Base-by-base conservation (phyloP, 1,140 invertebrate species). In the Acyrthosiphon pisum region DNA sequence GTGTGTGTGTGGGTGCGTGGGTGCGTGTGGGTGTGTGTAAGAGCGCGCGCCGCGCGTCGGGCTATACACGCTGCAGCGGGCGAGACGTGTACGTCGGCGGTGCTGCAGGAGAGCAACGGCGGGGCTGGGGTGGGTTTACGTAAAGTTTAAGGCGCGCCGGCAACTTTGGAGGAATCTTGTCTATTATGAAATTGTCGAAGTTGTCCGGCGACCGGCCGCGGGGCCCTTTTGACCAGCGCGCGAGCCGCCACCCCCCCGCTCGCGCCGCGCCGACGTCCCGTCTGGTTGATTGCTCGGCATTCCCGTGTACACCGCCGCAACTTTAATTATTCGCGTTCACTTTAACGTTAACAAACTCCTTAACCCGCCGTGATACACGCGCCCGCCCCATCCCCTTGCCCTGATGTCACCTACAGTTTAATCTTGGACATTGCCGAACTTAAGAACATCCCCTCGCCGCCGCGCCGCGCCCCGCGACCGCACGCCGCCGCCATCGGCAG, bases 301-400 rank as follows among this genome's bases (percentile, higher is more conserved):
- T 93, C 81, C 81, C 48, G 76, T 46, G 46, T 83, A 83, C 91
- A 35, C 91, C 76, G 91, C 76, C 91, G 48, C 91, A 86, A 86
- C 91, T 93, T 93, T 93, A 93, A 93, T 93, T 93, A 93, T 93
- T 93, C 91, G 91, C 91, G 91, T 93, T 93, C 91, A 93, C 91
- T 93, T 93, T 86, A 93, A 93, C 91, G 91, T 93, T 93, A 93
- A 93, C 91, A 93, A 93, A 93, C 91, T 93, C 91, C 91, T 93
- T 93, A 92, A 93, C 91, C 76, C 91, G 91, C 76, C 91, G 91
- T 30, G 91, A 50, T 50, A 92, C 60, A 81, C 91, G 44, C 46
- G 6, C 23, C 35, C 48, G n/a, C 81, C 68, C 6, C 46, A 1
- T 30, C 60, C 90, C 60, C 30, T 22, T 18, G 50, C 37, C 91